Conservation (phyloP, 2,888 invertebrate species). For the Drosophila bunnanda region DNA sequence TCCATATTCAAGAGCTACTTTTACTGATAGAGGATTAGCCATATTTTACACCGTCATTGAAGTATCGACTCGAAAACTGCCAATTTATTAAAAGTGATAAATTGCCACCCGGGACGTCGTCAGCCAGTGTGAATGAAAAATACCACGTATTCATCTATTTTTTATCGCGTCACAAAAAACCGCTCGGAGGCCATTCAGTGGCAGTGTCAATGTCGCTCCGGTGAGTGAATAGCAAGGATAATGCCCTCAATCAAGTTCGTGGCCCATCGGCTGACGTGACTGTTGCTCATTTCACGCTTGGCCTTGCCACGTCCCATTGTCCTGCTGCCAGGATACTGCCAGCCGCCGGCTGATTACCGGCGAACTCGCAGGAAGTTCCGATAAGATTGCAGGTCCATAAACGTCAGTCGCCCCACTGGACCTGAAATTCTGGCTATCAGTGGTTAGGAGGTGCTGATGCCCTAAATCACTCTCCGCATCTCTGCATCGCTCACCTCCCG, state of each 20-base stretch:
- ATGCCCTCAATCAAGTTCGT: conserved; percentile 42
- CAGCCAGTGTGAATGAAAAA: conserved; percentile 20
- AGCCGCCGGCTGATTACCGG: conserved; percentile 33
- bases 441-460: conserved; percentile 1
- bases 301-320: conserved; percentile 47
- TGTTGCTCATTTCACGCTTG: conserved; percentile 54
- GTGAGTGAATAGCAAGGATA: conserved; percentile 26
- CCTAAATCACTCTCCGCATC: conserved; percentile 7
- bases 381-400: conserved; percentile 43
- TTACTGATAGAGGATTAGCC: background rate
- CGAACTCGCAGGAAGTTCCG: conserved; percentile 39
- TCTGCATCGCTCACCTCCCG: conserved; percentile 1
- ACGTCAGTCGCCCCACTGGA: conserved; percentile 20
- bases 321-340: conserved; percentile 19
- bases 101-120: conserved; percentile 21
- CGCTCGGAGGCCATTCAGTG: conserved; percentile 17
- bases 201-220: conserved; percentile 33
- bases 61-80: conserved; percentile 27
- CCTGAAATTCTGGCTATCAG: background rate
- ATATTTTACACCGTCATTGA: conserved; percentile 27
- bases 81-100: conserved; percentile 47
- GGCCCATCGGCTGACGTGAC: conserved; percentile 41
- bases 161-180: conserved; percentile 34
- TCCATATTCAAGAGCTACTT: background rate
- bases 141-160: conserved; percentile 24